Percentiles rank a stretch among this genome's conserved stretches.
phyloP scores from a whole-genome alignment of 2,797 vertebrate species.

The Alfaro cultratus region DNA sequence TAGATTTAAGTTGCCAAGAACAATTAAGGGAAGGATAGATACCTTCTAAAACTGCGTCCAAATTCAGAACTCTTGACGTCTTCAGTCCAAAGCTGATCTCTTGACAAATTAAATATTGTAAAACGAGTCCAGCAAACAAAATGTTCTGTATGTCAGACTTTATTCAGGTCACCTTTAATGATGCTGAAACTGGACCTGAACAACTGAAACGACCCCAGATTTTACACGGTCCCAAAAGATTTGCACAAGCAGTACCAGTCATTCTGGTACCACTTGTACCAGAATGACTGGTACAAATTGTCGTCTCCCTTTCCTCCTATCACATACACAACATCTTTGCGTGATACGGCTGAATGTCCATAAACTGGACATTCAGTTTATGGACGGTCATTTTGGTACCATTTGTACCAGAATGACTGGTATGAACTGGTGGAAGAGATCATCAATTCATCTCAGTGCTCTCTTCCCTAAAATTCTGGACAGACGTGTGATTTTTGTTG shows the following conservation, averaged over 20 bases:
- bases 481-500: background rate
- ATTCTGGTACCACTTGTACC: background rate
- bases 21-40: background rate
- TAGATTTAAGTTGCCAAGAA: background rate
- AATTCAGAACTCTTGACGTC: background rate
- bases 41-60: background rate
- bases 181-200: constrained; percentile 1
- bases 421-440: no score
- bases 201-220: background rate
- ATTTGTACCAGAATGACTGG: background rate
- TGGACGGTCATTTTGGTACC: no score
- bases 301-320: no score
- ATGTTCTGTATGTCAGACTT: background rate
- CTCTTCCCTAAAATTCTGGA: background rate
- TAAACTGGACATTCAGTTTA: no score
- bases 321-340: no score
- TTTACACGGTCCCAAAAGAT: background rate
- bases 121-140: background rate
- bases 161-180: background rate
- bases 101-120: background rate
- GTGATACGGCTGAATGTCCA: no score
- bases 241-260: background rate
- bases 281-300: no score
- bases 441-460: background rate
- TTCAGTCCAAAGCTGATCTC: background rate